A percentile compares a stretch with the other conserved stretches of the same genome.
phyloP scores from a whole-genome alignment of 2,113 vertebrate species.

The Myrmecobius fasciatus region DNA sequence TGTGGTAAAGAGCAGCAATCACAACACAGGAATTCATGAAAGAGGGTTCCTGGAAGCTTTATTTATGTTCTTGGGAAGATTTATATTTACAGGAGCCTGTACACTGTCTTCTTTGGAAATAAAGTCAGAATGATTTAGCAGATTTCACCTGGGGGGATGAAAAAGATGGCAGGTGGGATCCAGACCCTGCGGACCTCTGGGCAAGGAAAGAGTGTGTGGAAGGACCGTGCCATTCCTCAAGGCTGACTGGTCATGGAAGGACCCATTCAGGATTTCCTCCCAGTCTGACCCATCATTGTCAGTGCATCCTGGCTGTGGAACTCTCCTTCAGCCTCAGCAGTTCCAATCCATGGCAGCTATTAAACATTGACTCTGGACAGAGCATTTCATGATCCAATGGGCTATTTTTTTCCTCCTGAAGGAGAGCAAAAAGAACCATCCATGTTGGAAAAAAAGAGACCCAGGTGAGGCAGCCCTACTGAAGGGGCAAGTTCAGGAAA shows the following conservation, averaged over 20 bases:
- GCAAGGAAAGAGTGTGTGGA: neutral
- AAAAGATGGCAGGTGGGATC: neutral
- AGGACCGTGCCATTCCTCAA: neutral
- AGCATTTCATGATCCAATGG: neutral
- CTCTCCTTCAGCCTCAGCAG: neutral
- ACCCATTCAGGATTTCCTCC: neutral
- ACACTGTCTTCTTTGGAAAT: conserved; percentile 52
- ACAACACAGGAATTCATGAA: conserved; percentile 50
- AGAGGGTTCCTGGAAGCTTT: conserved; percentile 55
- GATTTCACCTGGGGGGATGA: conserved; percentile 16
- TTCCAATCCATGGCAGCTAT: neutral
- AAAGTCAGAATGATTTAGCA: conserved; percentile 40
- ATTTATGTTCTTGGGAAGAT: conserved; percentile 49
- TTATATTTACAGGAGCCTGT: conserved; percentile 25
- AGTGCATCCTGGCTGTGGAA: neutral
- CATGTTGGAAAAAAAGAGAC: neutral
- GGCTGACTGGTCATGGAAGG: neutral
- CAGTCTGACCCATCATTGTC: neutral
- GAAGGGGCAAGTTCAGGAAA: neutral
- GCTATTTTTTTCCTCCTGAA: neutral
- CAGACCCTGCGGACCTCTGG: neutral
- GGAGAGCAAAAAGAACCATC: neutral
- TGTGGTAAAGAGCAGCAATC: conserved; percentile 25
- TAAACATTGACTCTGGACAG: neutral
- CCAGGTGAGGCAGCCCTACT: neutral